phyloP scores from a whole-genome alignment of 2,888 invertebrate species.

The Boloria selene region DNA sequence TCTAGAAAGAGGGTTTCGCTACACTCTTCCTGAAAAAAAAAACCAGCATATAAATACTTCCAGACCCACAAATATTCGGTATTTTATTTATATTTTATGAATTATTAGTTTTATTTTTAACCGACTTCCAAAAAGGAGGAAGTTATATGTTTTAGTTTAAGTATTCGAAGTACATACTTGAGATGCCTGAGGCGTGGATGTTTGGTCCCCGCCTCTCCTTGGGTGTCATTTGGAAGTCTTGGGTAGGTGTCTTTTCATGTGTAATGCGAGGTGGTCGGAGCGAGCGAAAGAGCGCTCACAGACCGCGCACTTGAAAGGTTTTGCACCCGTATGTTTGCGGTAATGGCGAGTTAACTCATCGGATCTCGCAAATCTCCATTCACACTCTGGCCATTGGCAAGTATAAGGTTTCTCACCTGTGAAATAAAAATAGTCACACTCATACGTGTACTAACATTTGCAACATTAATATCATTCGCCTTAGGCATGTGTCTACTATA shows the following conservation, averaged over 20 bases:
- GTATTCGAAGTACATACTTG: conserved; percentile 55
- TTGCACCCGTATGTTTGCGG: conserved; percentile 98
- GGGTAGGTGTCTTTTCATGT: conserved; percentile 98
- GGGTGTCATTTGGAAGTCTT: conserved; percentile 89
- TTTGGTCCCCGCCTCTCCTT: conserved; percentile 73
- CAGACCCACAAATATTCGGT: too few species aligned
- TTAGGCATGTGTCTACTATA: conserved; percentile 4
- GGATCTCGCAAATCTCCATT: conserved; percentile 97
- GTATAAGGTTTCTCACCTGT: conserved; percentile 98
- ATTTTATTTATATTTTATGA: not conserved
- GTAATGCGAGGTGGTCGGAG: conserved; percentile 96
- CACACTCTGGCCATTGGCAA: conserved; percentile 98
- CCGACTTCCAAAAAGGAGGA: too few species aligned
- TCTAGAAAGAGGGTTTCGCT: conserved; percentile 75
- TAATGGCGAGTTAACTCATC: conserved; percentile 98
- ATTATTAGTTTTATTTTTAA: not conserved
- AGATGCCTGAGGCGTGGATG: conserved; percentile 63
- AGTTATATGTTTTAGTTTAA: not conserved
- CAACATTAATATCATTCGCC: conserved; percentile 18
- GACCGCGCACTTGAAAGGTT: conserved; percentile 97
- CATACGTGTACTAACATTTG: not conserved
- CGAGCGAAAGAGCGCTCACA: conserved; percentile 97
- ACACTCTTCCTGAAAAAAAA: conserved; percentile 70
- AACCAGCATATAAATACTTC: too few species aligned
- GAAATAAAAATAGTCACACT: conserved; percentile 45